Base-by-base conservation (phyloP, 2,888 invertebrate genomes). In the Noctuana brunneofusca region DNA sequence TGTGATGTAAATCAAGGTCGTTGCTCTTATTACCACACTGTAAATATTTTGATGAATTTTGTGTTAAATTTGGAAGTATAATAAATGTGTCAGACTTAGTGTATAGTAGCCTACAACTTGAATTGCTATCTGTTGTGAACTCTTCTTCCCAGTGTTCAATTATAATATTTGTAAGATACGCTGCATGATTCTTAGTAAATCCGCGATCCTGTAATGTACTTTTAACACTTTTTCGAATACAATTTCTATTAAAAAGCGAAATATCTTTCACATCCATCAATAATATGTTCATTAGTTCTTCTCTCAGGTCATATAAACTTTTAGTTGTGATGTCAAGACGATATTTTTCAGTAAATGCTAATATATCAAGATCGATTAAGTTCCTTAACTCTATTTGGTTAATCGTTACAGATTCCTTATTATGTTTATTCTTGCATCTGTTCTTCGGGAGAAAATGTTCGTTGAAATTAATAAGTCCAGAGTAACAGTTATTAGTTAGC, bases 211-310 rank as follows among this genome's bases (percentile, higher is more conserved):
- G 67, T 5, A 85, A 62, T 55, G 77, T 65, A 8, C 67, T 24
- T 11, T 69, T 63, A 8, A 85, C 75, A 35, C 80, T 76, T 27
- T 75, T 68, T 62, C 67, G 74, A 1, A 80, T 62, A 50, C 68
- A 62, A 18, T 71, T 65, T 3, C 73, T 65, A 16, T 75, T 69
- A 9, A 69, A 73, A 38, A 48, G 56, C 30, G 66, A 65, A 11
- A 79, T 65, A n/a, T 68, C 66, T 27, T 77, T 73, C 35, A 78
- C 65, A 4, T 75, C 75, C 56, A 78, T 74, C 6, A 74, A 66
- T 1, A 85, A 43, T 35, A 80, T 65, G 65, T 75, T 74, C 0
- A 71, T 63, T 1, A 87, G 41, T 35, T 84, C 81, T n/a, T 69
- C 71, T 72, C 77, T 76, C 12, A 86, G 65, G n/a, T 71, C 70